Base-by-base conservation (phyloP, 2,888 invertebrate species). In the Drosophila anomalata region DNA sequence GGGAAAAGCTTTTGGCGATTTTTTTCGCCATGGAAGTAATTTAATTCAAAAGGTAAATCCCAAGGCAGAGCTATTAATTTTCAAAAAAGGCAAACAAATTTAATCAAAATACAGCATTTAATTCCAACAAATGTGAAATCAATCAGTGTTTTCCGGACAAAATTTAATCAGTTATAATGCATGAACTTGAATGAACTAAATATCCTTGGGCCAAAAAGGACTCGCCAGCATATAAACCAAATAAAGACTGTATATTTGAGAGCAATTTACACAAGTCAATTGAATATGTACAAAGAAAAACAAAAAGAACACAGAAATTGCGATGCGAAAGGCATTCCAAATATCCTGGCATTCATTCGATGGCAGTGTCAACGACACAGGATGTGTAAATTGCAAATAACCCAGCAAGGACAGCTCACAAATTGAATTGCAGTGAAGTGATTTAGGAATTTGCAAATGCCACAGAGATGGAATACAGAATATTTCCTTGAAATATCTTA, bases 71-170 rank as follows among this genome's bases (percentile, higher is more conserved):
- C 83, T 66, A 65, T 86, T 86, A 65, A 83, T 82, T 75, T 82
- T 51, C 67, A 33, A 48, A 11, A 54, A 36, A 22, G 17, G 17
- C 17, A 75, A 85, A 85, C 67, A 82, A 73, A 87, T 83, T 83
- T 82, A 85, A 87, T 79, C 79, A 85, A 60, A 72, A 77, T 83
- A 79, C 87, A 86, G 73, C 88, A 69, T 79, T 83, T 82, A 79
- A 86, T 83, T 80, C 69, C 39, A 65, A 69, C 66, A 75, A 79
- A 82, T 73, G 74, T 77, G 65, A 70, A 53, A 75, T 78, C 75
- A 78, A 75, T 79, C 79, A 77, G 60, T 20, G 41, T 48, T 11
- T 22, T n/a, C 11, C 24, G 2, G 7, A n/a, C 8, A 12, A 39
- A 20, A n/a, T 6, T 24, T 29, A 31, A 11, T 24, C n/a, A 17